phyloP scores from a whole-genome alignment of 2,797 vertebrate species.

The Podarcis siculus region DNA sequence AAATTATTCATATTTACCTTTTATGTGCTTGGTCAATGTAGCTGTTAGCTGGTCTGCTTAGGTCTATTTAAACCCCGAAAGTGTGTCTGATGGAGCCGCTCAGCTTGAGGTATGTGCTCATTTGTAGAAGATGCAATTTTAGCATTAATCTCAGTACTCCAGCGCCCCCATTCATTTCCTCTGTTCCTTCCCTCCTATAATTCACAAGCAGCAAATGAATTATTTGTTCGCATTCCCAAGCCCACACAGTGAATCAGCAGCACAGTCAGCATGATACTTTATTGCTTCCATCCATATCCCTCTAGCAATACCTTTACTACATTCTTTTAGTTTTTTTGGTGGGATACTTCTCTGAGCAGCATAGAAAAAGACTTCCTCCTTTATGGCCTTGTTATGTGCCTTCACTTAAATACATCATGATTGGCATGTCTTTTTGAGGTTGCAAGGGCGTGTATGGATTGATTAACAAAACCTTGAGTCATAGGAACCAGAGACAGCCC shows the following conservation, averaged over 20 bases:
- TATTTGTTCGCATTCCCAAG: conserved; percentile 6
- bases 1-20: conserved; percentile 48
- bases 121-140: not conserved
- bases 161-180: not conserved
- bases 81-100: conserved; percentile 55
- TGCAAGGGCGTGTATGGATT: conserved; percentile 7
- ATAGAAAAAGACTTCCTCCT: not conserved
- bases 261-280: not conserved
- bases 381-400: not conserved
- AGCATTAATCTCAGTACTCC: conserved; percentile 38
- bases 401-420: not conserved
- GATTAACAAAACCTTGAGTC: not conserved
- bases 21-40: conserved; percentile 48
- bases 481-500: not conserved
- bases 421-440: not conserved
- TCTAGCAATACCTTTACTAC: not conserved
- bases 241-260: not conserved
- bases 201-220: not conserved
- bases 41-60: conserved; percentile 52
- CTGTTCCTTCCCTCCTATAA: not conserved
- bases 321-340: not conserved
- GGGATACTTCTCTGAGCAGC: conserved; percentile 1
- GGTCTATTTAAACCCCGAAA: conserved; percentile 70
- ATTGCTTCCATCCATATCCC: not conserved
- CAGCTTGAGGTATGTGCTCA: conserved; percentile 2